Base-by-base conservation (phyloP, 1,140 invertebrate species). In the Notospermus geniculatus region DNA sequence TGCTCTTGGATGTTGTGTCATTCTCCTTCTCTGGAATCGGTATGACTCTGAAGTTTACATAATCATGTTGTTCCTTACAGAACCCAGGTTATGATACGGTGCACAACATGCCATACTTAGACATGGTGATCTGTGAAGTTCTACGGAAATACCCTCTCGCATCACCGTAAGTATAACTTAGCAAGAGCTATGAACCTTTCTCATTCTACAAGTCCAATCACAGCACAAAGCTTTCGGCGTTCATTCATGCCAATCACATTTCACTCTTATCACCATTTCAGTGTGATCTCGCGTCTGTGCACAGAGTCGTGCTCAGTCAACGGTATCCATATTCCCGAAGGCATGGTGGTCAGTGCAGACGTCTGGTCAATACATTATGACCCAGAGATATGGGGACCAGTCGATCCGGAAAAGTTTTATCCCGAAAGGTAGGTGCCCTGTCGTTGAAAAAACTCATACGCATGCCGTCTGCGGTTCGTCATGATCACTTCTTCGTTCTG, bases 311-410 rank as follows among this genome's bases (percentile, higher is more conserved):
- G 73, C 9, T 67, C 56, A n/a, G 64, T 81, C 19, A 67, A 72
- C 5, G 71, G 70, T 1, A 55, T 77, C 36, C 52, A 64, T 11
- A 74, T 83, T 9, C 76, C 77, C 46, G 65, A 73, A 15, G 80
- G 76, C 0, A 75, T 72, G 62, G 58, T 76, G n/a, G 71, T 83
- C 5, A 73, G 76, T 29, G 77, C 75, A 17, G 78, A 83, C 58
- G 68, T 80, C 0, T 81, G 77, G 75, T 69, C 73, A 28, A 54
- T 83, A 28, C 81, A 83, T 59, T 73, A 75, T 43, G 70, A 80
- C 62, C 57, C 67, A 25, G 64, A 70, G 7, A 64, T 78, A 17
- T 83, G 80, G 80, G 80, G 80, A 19, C 65, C 71, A 2, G 36
- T 32, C 15, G 66, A 79, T 64, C 66, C 76, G 9, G 61, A 73